Percentiles rank a stretch among this genome's conserved stretches.
These are phyloP conservation scores for Picus viridis DNA, from an alignment of 2,797 vertebrate species.

Conservation along the genomic window DNA sequence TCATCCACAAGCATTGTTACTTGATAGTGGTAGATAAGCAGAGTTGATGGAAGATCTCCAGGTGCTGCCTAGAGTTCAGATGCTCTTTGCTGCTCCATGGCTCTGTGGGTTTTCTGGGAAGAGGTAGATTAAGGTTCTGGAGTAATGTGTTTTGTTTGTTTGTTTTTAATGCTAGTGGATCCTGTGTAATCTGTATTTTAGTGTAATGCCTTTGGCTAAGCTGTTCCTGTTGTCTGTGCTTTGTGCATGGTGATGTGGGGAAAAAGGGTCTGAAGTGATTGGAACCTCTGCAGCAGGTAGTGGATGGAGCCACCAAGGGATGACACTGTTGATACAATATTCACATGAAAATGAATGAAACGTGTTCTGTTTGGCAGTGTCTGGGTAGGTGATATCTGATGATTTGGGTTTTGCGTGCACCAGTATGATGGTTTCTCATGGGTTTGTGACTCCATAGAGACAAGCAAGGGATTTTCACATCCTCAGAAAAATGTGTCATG, in stretches of 20 bases:
- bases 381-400: background rate
- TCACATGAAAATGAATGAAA: background rate
- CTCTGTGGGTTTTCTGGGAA: background rate
- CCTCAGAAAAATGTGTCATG: background rate
- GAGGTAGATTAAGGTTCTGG: background rate
- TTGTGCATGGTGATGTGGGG: background rate
- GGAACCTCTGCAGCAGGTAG: background rate
- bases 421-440: background rate
- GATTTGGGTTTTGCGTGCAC: background rate
- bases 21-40: background rate
- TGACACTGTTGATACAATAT: background rate
- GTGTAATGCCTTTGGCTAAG: background rate
- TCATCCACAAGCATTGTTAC: background rate
- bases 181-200: constrained; percentile 1
- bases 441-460: background rate
- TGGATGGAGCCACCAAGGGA: background rate
- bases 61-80: background rate
- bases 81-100: background rate
- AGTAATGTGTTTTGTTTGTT: background rate
- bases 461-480: background rate
- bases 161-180: constrained; percentile 31
- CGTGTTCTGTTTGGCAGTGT: background rate
- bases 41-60: background rate
- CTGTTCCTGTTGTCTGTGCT: constrained; percentile 9
- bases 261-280: background rate